Percentiles rank a stretch among this genome's conserved stretches.
Conservation (phyloP, 2,113 vertebrate species). For the Boleophthalmus pectinirostris region DNA sequence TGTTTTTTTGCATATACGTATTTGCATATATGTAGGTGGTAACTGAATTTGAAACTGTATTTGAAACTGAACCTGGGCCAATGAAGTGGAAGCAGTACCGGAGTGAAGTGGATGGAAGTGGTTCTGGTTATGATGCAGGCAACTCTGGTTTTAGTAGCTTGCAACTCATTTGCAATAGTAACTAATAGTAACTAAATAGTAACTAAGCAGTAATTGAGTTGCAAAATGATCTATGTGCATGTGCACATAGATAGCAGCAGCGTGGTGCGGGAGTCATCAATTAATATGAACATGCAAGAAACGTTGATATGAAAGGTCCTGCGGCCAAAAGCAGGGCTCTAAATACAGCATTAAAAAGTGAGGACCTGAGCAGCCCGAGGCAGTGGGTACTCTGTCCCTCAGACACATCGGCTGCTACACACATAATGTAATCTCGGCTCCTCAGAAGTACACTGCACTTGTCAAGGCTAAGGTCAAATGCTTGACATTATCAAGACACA, state of each 20-base stretch:
- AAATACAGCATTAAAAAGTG: background rate
- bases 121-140: background rate
- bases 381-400: slow-evolving; percentile 26
- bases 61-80: no score
- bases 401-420: slow-evolving; percentile 60
- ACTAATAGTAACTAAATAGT: background rate
- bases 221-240: no score
- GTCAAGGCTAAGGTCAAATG: slow-evolving; percentile 72
- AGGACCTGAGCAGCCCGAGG: background rate
- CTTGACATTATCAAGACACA: slow-evolving; percentile 70
- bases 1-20: no score
- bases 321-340: background rate
- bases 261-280: background rate
- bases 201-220: background rate
- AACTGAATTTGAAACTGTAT: no score
- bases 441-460: slow-evolving; percentile 56
- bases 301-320: background rate
- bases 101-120: background rate
- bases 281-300: background rate
- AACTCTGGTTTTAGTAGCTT: background rate
- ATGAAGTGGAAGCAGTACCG: no score
- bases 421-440: slow-evolving; percentile 65
- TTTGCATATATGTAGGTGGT: no score
- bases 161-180: background rate
- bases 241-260: no score